Evolutionary conservation across 2,797 vertebrate species (phyloP), one percentile per base, ranked within the genome.

Genomic region (Crossoptilon crossoptilon): DNA sequence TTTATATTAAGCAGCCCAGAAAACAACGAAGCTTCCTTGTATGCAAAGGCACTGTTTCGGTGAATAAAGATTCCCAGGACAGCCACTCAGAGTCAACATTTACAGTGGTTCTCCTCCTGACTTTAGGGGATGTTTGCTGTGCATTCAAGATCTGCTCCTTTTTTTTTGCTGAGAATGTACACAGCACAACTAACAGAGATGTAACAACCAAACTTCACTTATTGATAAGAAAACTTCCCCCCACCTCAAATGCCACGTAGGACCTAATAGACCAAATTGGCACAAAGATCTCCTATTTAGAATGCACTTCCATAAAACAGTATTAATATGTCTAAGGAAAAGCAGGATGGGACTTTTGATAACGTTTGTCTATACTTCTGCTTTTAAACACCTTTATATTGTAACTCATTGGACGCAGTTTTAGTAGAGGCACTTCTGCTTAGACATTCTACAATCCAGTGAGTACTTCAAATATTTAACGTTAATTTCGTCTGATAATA

Each of bases 231-330:
- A 69, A 49, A 83, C 66, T 39, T 24, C 22, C 10, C 10, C 10
- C 31, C 13, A 6, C 3, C 19, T 12, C 37, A 92, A 31, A 70
- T 15, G 31, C 33, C n/a, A 24, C 0, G 2, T 3, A 67, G 37
- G 14, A 60, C 18, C 0, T 0, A 44, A 66, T 62, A 56, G 9
- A 24, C 22, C 73, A 37, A 14, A 69, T 37, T 35, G 91, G n/a
- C 55, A 66, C 12, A 84, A 59, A 39, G 15, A 81, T 3, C 18
- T 83, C 27, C 10, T 82, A 41, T 37, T 77, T 63, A 44, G 14
- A 60, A 1, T 5, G 12, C 27, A 23, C 2, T 6, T 68, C 39
- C 48, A 1, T 62, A 33, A 69, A 73, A 59, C 6, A 66, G n/a
- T 44, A 58, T 66, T 71, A 70, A 22, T 10, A 27, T 14, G 2